These are phyloP conservation scores for Rhadinocentrus ornatus DNA, from an alignment of 2,797 vertebrate species.

Conservation along the genomic window DNA sequence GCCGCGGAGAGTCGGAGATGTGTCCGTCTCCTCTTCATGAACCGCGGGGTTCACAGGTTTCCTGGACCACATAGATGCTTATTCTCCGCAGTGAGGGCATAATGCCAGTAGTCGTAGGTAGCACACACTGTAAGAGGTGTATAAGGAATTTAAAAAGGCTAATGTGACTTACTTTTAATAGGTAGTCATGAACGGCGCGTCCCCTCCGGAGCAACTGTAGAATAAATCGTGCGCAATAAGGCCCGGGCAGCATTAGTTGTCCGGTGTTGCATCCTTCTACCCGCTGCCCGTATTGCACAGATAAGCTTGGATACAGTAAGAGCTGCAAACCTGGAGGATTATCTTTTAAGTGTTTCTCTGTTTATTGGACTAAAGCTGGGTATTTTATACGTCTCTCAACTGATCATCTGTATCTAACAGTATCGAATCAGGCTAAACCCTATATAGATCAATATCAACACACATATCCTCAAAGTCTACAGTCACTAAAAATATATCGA, in stretches of 20 bases:
- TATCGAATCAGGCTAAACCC: constrained; percentile 4
- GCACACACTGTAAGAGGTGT: constrained; percentile 11
- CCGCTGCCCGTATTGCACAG: constrained; percentile 4
- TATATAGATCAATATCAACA: not conserved
- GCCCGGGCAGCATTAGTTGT: constrained; percentile 7
- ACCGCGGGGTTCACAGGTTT: constrained; percentile 19
- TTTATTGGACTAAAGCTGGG: constrained; percentile 1
- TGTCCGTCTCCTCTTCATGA: constrained; percentile 29
- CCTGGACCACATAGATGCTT: constrained; percentile 50
- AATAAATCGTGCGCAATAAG: constrained; percentile 48
- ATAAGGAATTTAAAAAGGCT: constrained; percentile 4
- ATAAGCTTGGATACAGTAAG: not conserved
- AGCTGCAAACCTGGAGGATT: constrained; percentile 3
- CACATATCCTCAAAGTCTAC: constrained; percentile 1
- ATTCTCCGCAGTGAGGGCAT: constrained; percentile 64
- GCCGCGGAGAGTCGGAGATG: constrained; percentile 40
- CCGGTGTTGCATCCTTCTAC: constrained; percentile 7
- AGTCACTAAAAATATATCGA: not conserved
- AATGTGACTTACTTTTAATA: constrained; percentile 28
- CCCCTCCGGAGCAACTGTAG: constrained; percentile 4
- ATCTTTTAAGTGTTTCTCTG: constrained; percentile 9
- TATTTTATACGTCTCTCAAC: constrained; percentile 15
- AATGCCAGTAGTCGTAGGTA: constrained; percentile 51
- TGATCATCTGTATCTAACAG: constrained; percentile 15
- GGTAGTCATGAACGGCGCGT: constrained; percentile 23